phyloP scores from a whole-genome alignment of 2,888 invertebrate genomes.

The Mesochorus sp. region DNA sequence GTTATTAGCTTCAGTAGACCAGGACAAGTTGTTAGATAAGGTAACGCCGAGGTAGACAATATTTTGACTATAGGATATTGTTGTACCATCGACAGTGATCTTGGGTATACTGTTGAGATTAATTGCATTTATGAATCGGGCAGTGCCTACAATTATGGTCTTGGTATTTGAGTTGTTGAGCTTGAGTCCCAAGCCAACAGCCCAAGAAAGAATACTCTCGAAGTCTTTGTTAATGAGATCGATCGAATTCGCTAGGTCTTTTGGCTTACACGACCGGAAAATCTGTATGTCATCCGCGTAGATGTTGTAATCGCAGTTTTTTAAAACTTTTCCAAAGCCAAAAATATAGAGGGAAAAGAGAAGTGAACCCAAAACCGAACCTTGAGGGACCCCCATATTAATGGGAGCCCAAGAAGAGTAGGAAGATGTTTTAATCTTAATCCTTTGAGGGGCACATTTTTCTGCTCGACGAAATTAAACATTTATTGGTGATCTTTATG shows the following conservation, averaged over 20 bases:
- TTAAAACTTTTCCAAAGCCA: background rate
- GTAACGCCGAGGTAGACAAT: background rate
- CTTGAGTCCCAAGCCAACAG: background rate
- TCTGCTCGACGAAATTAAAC: no score
- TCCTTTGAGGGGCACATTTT: no score
- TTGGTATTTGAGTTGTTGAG: background rate
- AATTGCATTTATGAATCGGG: background rate
- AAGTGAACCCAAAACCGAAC: background rate
- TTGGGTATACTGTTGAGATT: background rate
- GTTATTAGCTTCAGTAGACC: background rate
- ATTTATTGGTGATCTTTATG: no score
- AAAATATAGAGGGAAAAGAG: background rate
- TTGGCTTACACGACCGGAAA: background rate
- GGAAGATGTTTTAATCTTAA: no score
- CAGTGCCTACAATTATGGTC: background rate
- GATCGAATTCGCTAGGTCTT: background rate
- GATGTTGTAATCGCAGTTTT: background rate
- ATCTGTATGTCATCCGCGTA: background rate
- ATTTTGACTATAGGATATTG: background rate
- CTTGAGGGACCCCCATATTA: background rate
- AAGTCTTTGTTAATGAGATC: background rate
- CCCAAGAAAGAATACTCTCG: background rate
- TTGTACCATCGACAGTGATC: background rate
- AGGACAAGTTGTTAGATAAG: background rate
- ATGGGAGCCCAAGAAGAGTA: background rate